Evolutionary conservation across 2,888 invertebrate genomes (phyloP), one percentile per base, ranked within the genome.

Genomic region (Digitonthophagus gazella): DNA sequence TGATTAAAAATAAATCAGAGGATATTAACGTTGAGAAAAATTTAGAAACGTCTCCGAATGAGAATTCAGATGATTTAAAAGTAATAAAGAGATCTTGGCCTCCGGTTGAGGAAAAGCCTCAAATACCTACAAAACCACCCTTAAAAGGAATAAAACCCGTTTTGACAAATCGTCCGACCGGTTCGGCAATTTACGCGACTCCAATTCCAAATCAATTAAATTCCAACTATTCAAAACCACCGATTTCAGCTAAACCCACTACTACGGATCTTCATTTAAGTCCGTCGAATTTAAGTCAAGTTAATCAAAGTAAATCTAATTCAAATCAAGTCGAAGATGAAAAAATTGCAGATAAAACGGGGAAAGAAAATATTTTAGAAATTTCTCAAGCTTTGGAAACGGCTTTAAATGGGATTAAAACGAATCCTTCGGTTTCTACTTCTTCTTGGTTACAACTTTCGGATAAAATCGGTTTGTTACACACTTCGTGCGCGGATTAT

Each of bases 401-500:
- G 72, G 92, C 85, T 75, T 87, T 86, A 76, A 88, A 84, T 80
- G 89, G 88, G 83, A 85, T 87, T 57, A 85, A 85, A 76, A 83
- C 85, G 6, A 86, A 85, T 68, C 82, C 85, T 8, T 81, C 83
- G 0, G 85, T 87, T 67, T 85, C 85, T 4, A 87, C 90, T 58
- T 87, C 91, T n/a, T 90, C 90, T 73, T 93, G 93, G 89, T 84
- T 93, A 70, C 91, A 93, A 76, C 83, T 93, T 19, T 92, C 92
- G 11, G 93, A 93, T 78, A 92, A 92, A 80, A 88, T 93, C 65
- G 92, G 93, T 75, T 86, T 92, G 74, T 87, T 97, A 76, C 93
- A 95, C 78, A 89, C 90, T 15, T 90, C 92, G 74, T 96, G 96
- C 83, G 88, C 91, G 76, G 90, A 91, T 75, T 94, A 93, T 78